Percentiles rank a stretch among this genome's conserved stretches.
phyloP scores from a whole-genome alignment of 1,140 invertebrate genomes.

The Cataglyphis hispanica region DNA sequence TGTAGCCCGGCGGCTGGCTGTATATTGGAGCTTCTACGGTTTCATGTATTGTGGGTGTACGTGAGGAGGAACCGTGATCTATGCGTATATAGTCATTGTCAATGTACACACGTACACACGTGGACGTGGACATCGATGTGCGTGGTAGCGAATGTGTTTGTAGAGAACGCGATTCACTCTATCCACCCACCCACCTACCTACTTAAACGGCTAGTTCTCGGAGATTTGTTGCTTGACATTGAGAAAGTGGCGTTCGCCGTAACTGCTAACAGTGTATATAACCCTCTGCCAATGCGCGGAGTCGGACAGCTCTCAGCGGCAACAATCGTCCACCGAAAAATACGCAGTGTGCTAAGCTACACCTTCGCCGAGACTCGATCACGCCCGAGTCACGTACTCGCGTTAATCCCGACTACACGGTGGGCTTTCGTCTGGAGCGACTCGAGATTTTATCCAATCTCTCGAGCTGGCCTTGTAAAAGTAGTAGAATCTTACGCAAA shows the following conservation, averaged over 20 bases:
- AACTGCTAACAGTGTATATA: conserved; percentile 44
- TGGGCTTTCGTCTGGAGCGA: not conserved
- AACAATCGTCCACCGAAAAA: conserved; percentile 65
- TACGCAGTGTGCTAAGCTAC: conserved; percentile 18
- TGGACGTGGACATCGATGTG: not conserved
- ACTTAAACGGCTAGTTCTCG: conserved; percentile 48
- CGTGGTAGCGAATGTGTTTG: conserved; percentile 12
- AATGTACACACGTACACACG: not conserved
- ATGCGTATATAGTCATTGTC: conserved; percentile 5
- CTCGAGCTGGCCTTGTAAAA: not conserved
- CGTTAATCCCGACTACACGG: conserved; percentile 54
- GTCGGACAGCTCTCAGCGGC: conserved; percentile 47
- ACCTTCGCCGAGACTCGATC: conserved; percentile 40
- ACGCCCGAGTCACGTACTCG: conserved; percentile 51
- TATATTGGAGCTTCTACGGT: conserved; percentile 21
- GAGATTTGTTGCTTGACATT: conserved; percentile 77
- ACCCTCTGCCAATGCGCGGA: conserved; percentile 21
- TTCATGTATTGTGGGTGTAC: not conserved
- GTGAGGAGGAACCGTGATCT: conserved; percentile 57
- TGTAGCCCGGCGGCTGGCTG: not conserved
- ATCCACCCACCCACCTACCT: not conserved
- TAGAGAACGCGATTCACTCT: not conserved
- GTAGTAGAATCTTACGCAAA: not conserved
- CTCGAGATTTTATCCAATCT: conserved; percentile 8
- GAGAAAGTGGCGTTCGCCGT: conserved; percentile 70